A percentile compares a stretch with the other conserved stretches of the same genome.
Evolutionary conservation across 1,140 invertebrate genomes (phyloP).

Genomic region (Epicauta chinensis): DNA sequence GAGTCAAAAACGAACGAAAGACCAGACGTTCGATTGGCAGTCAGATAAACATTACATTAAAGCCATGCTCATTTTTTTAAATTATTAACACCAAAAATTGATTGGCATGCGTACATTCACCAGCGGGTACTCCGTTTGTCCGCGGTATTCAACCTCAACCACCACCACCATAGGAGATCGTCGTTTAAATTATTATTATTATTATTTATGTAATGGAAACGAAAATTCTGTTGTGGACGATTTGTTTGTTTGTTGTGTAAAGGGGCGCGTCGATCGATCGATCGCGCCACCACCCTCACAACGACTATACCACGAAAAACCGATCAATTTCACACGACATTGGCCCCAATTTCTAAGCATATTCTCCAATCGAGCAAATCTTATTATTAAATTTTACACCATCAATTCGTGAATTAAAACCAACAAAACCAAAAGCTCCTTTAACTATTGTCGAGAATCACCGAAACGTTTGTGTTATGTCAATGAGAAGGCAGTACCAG

Average conservation of each 20-base stretch:
- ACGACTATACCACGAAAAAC: constrained; percentile 24
- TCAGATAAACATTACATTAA: too few relatives aligned
- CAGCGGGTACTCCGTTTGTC: constrained; percentile 36
- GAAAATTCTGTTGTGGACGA: too few relatives aligned
- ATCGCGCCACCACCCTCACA: constrained; percentile 15
- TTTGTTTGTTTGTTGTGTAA: neutral
- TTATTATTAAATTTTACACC: neutral
- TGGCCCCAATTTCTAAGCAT: constrained; percentile 30
- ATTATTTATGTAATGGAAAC: too few relatives aligned
- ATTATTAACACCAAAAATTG: too few relatives aligned
- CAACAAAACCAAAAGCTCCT: neutral
- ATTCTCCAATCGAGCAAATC: neutral
- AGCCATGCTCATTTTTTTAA: too few relatives aligned
- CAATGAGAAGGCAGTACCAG: neutral
- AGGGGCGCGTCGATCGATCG: constrained; percentile 27
- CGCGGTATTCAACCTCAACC: constrained; percentile 36
- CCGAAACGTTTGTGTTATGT: too few relatives aligned
- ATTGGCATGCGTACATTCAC: constrained; percentile 34
- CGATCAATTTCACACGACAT: constrained; percentile 42
- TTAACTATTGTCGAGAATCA: too few relatives aligned
- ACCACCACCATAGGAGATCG: too few relatives aligned
- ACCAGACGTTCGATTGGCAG: too few relatives aligned
- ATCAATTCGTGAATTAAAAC: neutral
- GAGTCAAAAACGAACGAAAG: too few relatives aligned
- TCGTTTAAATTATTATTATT: too few relatives aligned